Evolutionary conservation across 1,140 invertebrate genomes (phyloP).

Genomic region (Mamestra configurata): DNA sequence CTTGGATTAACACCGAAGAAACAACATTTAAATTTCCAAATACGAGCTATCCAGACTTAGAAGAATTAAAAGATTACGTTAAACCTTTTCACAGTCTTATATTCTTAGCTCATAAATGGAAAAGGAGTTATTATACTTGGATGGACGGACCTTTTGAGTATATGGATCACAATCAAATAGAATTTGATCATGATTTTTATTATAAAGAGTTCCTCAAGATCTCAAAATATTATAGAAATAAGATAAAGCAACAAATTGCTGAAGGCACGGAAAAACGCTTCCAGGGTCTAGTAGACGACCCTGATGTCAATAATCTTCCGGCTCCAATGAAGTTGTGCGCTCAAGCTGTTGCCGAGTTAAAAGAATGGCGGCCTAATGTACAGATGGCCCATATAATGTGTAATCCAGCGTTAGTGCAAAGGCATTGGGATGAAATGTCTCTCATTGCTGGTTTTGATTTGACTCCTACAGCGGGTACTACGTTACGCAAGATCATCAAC

Average conservation of each 20-base stretch:
- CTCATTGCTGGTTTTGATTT: slow-evolving; percentile 94
- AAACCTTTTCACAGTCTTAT: slow-evolving; percentile 91
- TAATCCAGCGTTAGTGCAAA: slow-evolving; percentile 94
- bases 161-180: slow-evolving; percentile 92
- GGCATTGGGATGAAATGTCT: slow-evolving; percentile 98
- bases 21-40: slow-evolving; percentile 93
- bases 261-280: slow-evolving; percentile 91
- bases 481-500: slow-evolving; percentile 94
- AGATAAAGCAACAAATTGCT: slow-evolving; percentile 92
- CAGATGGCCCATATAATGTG: slow-evolving; percentile 95
- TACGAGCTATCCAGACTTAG: slow-evolving; percentile 92
- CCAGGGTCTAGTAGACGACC: slow-evolving; percentile 92
- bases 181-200: slow-evolving; percentile 91
- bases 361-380: slow-evolving; percentile 94
- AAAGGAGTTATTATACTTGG: slow-evolving; percentile 94
- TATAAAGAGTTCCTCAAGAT: slow-evolving; percentile 93
- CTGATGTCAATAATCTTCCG: slow-evolving; percentile 92
- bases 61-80: slow-evolving; percentile 91
- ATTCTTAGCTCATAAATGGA: slow-evolving; percentile 91
- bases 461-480: slow-evolving; percentile 95
- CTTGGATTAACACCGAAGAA: slow-evolving; percentile 97
- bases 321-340: slow-evolving; percentile 93
- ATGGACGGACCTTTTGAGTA: slow-evolving; percentile 97
- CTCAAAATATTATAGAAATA: slow-evolving; percentile 94
- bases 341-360: slow-evolving; percentile 92